Conservation (phyloP, 2,888 invertebrate genomes). For the Thyatira batis region DNA sequence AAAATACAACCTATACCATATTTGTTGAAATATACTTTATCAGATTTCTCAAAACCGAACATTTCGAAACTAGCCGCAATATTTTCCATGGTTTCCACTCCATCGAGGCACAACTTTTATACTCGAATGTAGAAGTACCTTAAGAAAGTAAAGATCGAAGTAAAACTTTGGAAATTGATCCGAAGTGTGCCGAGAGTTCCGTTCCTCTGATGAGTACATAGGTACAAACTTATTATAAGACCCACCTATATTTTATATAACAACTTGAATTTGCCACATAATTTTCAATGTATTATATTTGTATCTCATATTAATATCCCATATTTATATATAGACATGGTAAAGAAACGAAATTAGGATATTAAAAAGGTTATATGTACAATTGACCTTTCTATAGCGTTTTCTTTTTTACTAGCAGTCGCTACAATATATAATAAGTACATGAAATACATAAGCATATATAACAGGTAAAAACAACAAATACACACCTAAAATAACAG, state of each 20-base stretch:
- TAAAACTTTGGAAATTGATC: slow-evolving; percentile 71
- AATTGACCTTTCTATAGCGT: no score
- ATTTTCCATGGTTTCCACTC: background rate
- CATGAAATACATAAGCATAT: no score
- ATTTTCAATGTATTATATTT: background rate
- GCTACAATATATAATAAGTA: no score
- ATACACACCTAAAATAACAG: no score
- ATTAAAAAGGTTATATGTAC: no score
- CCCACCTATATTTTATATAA: slow-evolving; percentile 27
- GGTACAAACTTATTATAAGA: slow-evolving; percentile 29
- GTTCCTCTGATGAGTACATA: slow-evolving; percentile 33
- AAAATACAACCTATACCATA: no score
- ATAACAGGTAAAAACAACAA: no score
- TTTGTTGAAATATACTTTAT: no score
- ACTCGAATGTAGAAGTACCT: slow-evolving; percentile 34
- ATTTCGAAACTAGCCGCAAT: background rate
- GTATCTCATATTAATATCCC: no score
- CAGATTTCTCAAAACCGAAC: background rate
- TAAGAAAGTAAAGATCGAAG: slow-evolving; percentile 55
- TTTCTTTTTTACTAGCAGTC: no score
- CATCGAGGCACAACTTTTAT: slow-evolving; percentile 3
- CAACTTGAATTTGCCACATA: slow-evolving; percentile 1
- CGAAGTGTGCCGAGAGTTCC: slow-evolving; percentile 53
- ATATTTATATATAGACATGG: no score
- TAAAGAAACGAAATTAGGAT: no score